Conservation (phyloP, 2,797 vertebrate genomes). For the Ceyx erithaca region DNA sequence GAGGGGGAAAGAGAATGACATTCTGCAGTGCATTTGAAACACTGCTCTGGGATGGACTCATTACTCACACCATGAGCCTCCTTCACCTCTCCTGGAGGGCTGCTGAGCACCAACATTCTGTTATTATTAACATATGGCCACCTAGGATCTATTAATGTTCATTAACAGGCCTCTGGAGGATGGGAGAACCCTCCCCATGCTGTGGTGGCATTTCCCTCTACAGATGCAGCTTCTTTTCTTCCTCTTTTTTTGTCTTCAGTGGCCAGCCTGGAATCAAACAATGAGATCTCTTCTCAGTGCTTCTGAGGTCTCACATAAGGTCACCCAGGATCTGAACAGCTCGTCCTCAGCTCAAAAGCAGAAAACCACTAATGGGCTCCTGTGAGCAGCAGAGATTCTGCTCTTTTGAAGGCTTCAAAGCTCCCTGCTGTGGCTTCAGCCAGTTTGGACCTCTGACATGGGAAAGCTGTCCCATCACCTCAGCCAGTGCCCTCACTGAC, state of each 20-base stretch:
- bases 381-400: background rate
- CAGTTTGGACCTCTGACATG: background rate
- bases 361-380: conserved; percentile 51
- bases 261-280: background rate
- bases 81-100: background rate
- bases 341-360: conserved; percentile 15
- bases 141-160: background rate
- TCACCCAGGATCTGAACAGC: background rate
- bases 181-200: background rate
- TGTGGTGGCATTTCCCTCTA: background rate
- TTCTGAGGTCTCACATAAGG: background rate
- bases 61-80: background rate
- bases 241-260: background rate
- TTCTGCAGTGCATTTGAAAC: background rate
- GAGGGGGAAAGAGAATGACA: background rate
- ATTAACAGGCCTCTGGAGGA: background rate
- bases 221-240: background rate
- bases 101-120: background rate
- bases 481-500: background rate
- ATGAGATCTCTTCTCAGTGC: background rate
- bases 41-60: background rate
- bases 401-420: conserved; percentile 7
- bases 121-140: background rate
- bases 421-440: conserved; percentile 4
- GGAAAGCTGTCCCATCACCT: background rate